Conservation (phyloP, 2,113 vertebrate species). For the Tupaia chinensis region DNA sequence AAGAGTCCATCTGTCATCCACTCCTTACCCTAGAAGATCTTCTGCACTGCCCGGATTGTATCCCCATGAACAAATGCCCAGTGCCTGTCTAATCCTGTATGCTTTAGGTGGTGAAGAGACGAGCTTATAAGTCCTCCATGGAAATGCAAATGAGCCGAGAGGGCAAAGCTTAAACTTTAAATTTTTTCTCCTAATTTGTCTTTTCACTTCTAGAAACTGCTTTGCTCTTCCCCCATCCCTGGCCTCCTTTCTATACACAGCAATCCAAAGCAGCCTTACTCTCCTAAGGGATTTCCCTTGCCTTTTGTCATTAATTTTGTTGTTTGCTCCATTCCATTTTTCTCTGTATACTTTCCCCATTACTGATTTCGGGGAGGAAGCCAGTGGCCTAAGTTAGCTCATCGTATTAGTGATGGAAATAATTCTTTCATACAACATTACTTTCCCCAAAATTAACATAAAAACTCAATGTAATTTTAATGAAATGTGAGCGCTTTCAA, state of each 20-base stretch:
- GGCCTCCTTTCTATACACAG: background rate
- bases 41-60: too few species aligned
- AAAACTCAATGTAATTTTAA: background rate
- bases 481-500: constrained; percentile 26
- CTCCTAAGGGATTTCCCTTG: background rate
- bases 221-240: background rate
- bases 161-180: too few species aligned
- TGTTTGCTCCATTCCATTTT: background rate
- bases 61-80: background rate
- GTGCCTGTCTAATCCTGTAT: background rate
- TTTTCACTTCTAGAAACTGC: background rate
- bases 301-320: background rate
- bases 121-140: background rate
- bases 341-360: background rate
- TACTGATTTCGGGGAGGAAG: background rate
- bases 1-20: background rate
- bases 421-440: background rate
- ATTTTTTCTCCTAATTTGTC: background rate
- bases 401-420: background rate
- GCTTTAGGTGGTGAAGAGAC: background rate
- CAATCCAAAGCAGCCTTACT: background rate
- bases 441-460: background rate
- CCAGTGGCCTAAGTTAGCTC: background rate
- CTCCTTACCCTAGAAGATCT: background rate
- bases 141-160: background rate